These are phyloP conservation scores for Gymnocypris eckloni DNA, from an alignment of 2,797 vertebrate genomes.

Conservation along the genomic window DNA sequence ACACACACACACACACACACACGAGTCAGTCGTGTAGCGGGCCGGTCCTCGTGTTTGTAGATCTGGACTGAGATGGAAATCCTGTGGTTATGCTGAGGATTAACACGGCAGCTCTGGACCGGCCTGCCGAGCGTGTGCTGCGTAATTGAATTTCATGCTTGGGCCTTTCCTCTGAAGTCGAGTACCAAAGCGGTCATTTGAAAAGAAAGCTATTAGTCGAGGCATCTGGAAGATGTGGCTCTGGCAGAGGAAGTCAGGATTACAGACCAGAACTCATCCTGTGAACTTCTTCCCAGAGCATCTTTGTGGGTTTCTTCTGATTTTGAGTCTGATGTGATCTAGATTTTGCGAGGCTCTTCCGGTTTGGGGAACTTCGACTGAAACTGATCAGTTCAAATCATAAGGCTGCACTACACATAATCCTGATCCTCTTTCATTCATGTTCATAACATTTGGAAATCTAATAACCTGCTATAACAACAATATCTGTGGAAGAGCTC, in stretches of 20 bases:
- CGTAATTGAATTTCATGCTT: conserved; percentile 96
- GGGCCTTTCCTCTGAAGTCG: conserved; percentile 91
- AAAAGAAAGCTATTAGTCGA: conserved; percentile 87
- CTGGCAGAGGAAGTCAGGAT: conserved; percentile 78
- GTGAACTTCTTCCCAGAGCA: background rate
- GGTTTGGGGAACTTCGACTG: background rate
- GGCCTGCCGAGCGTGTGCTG: conserved; percentile 83
- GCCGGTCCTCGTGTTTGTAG: conserved; percentile 17
- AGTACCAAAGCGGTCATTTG: conserved; percentile 92
- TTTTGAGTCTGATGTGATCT: background rate
- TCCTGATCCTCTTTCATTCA: background rate
- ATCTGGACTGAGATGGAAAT: conserved; percentile 60
- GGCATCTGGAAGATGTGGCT: conserved; percentile 71
- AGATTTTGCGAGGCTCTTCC: background rate
- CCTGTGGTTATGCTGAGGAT: conserved; percentile 68
- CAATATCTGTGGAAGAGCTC: background rate
- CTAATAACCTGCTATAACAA: background rate
- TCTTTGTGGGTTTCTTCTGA: background rate
- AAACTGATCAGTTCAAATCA: background rate
- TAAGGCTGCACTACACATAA: background rate
- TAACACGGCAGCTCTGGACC: conserved; percentile 75
- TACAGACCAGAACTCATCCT: conserved; percentile 67
- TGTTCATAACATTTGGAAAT: background rate
- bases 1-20: background rate
- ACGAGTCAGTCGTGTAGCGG: background rate